phyloP scores from a whole-genome alignment of 2,888 invertebrate species.

The Gasteruption jaculator region DNA sequence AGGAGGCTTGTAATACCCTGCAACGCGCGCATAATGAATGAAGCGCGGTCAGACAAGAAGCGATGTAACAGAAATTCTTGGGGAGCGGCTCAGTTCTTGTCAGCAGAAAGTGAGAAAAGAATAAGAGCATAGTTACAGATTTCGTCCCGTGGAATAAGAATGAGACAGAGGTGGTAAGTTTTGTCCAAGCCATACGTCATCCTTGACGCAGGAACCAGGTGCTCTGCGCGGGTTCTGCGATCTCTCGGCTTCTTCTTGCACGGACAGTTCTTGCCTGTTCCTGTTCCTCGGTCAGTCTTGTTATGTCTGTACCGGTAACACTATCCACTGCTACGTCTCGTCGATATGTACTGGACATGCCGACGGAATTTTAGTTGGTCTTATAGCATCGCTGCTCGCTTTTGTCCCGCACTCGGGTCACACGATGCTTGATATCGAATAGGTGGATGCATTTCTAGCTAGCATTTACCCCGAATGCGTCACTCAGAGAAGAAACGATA shows the following conservation, averaged over 20 bases:
- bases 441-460: too few species aligned
- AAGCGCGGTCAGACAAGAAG: too few species aligned
- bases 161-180: conserved; percentile 30
- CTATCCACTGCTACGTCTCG: conserved; percentile 31
- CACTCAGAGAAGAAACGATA: too few species aligned
- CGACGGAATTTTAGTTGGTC: conserved; percentile 48
- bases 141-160: conserved; percentile 35
- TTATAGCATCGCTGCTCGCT: too few species aligned
- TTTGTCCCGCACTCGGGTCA: conserved; percentile 12
- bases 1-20: too few species aligned
- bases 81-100: too few species aligned
- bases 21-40: too few species aligned
- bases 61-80: too few species aligned
- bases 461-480: too few species aligned
- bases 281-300: conserved; percentile 32
- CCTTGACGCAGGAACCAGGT: conserved; percentile 37
- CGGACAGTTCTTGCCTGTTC: conserved; percentile 34
- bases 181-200: conserved; percentile 40
- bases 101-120: too few species aligned
- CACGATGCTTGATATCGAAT: conserved; percentile 1
- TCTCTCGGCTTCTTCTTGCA: conserved; percentile 36
- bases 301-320: conserved; percentile 38
- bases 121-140: too few species aligned
- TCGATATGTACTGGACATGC: conserved; percentile 46
- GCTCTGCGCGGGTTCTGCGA: conserved; percentile 35